These are phyloP conservation scores for Lutjanus erythropterus DNA, from an alignment of 2,113 vertebrate genomes.

Conservation along the genomic window DNA sequence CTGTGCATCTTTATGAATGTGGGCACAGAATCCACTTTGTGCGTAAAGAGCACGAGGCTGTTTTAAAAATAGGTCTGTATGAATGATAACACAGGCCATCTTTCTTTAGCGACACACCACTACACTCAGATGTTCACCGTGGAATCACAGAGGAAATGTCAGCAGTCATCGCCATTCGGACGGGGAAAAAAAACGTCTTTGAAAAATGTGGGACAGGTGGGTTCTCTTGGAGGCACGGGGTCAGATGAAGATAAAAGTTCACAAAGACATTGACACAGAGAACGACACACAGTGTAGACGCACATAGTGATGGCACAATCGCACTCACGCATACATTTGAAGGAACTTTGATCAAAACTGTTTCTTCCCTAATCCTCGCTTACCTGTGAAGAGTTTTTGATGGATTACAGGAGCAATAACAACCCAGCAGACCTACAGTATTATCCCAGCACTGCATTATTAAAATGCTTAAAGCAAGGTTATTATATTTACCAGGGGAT, in stretches of 20 bases:
- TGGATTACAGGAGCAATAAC: not conserved
- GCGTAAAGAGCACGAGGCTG: constrained; percentile 1
- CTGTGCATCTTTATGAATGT: constrained; percentile 1
- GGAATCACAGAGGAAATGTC: constrained; percentile 40
- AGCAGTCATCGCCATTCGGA: not conserved
- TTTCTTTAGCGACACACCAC: not conserved
- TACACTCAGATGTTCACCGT: not conserved
- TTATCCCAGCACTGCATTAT: not conserved
- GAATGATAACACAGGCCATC: not conserved
- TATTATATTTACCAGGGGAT: not conserved
- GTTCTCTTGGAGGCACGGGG: not conserved
- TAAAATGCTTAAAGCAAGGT: not conserved
- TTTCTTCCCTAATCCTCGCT: not conserved
- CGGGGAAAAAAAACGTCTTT: not conserved
- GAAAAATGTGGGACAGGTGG: constrained; percentile 6
- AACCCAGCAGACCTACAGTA: not conserved
- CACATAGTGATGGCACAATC: not conserved
- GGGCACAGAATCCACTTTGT: not conserved
- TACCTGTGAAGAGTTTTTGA: not conserved
- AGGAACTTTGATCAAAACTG: not conserved
- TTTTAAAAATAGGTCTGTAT: constrained; percentile 14
- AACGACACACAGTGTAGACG: not conserved
- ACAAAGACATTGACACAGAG: not conserved
- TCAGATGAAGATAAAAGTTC: constrained; percentile 19
- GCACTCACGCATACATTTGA: not conserved